A percentile compares a stretch with the other conserved stretches of the same genome.
Evolutionary conservation across 2,797 vertebrate genomes (phyloP).

Genomic region (Huso huso): DNA sequence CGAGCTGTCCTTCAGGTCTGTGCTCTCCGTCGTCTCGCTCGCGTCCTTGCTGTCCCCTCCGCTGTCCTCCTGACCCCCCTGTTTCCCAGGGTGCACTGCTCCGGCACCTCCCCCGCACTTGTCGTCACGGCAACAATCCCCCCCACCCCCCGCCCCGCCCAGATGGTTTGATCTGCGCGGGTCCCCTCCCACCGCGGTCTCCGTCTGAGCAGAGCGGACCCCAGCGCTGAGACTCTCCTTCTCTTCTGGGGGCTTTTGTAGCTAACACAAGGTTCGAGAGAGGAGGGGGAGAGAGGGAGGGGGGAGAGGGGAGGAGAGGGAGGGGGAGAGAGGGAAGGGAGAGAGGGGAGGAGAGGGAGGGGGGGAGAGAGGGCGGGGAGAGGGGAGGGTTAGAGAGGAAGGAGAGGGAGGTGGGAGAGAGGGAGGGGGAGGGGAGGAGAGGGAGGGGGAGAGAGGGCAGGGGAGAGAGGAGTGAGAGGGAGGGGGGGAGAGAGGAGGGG

Average conservation of each 20-base stretch:
- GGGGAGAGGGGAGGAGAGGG: no score
- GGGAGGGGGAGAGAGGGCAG: no score
- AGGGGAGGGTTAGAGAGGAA: no score
- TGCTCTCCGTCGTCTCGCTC: conserved; percentile 90
- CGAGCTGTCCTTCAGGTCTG: conserved; percentile 87
- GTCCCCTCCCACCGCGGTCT: conserved; percentile 31
- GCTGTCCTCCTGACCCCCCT: conserved; percentile 67
- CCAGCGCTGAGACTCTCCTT: conserved; percentile 28
- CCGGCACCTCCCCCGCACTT: conserved; percentile 41
- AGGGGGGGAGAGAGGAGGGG: conserved; percentile 11
- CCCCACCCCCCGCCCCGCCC: conserved; percentile 42
- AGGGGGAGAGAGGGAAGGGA: no score
- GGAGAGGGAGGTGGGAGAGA: no score
- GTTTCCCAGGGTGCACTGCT: conserved; percentile 41
- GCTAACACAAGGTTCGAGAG: conserved; percentile 16
- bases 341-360: no score
- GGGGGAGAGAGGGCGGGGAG: no score
- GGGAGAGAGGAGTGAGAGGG: no score
- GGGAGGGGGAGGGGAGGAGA: no score
- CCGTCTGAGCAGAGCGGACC: conserved; percentile 16
- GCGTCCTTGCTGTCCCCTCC: conserved; percentile 86
- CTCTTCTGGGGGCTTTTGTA: conserved; percentile 42
- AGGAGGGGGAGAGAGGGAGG: conserved; percentile 6
- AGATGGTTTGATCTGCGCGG: conserved; percentile 51
- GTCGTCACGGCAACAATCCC: conserved; percentile 43